These are phyloP conservation scores for Mnemiopsis leidyi DNA, from an alignment of 37 sponge, comb jelly and placozoan genomes.

Conservation along the genomic window DNA sequence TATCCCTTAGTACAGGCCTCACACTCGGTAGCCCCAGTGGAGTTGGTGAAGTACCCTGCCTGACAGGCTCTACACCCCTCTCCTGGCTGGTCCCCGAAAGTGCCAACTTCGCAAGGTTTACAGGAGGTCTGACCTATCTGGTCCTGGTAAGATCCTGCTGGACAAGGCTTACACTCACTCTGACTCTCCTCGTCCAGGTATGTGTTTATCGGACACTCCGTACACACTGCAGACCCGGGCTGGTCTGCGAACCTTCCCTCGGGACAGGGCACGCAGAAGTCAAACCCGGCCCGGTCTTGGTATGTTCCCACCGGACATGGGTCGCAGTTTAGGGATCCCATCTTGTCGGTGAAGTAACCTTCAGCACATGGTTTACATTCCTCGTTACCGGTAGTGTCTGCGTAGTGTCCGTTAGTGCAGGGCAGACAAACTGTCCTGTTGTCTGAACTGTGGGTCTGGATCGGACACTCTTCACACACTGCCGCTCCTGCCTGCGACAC, in stretches of 20 bases:
- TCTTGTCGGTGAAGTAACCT: slow-evolving; percentile 18
- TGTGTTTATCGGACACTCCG: neutral
- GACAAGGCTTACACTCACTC: slow-evolving; percentile 4
- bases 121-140: neutral
- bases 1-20: neutral
- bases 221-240: neutral
- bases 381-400: slow-evolving; percentile 17
- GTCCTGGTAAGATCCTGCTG: neutral
- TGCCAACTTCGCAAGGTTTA: neutral
- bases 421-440: slow-evolving; percentile 18
- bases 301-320: neutral
- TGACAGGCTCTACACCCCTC: neutral
- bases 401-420: slow-evolving; percentile 6
- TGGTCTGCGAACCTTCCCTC: neutral
- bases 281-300: slow-evolving; percentile 20
- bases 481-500: neutral
- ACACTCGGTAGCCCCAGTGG: neutral
- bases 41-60: neutral
- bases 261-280: neutral
- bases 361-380: slow-evolving; percentile 8
- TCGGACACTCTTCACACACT: neutral
- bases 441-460: slow-evolving; percentile 1
- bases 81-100: neutral
- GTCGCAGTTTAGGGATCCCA: neutral
- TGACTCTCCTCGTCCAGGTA: slow-evolving; percentile 43